Evolutionary conservation across 1,140 invertebrate species (phyloP).

Genomic region (Sycophila sp.): DNA sequence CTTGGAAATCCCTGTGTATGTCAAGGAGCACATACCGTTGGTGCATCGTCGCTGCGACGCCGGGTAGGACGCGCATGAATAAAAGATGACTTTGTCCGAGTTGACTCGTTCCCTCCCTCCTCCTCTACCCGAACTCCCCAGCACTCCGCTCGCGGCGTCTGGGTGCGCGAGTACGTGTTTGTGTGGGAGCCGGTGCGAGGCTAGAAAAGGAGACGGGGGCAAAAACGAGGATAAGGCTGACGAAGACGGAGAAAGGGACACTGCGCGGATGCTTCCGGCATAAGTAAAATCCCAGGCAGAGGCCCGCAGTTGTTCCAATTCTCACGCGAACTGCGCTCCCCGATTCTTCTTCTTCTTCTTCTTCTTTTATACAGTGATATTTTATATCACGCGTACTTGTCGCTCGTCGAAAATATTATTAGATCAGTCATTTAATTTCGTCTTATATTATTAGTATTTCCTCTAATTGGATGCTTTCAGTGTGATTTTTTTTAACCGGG

Average conservation of each 20-base stretch:
- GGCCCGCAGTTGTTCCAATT: slow-evolving; percentile 9
- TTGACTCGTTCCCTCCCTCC: slow-evolving; percentile 26
- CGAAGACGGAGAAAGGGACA: background rate
- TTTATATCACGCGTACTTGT: too few relatives aligned
- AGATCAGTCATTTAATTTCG: too few relatives aligned
- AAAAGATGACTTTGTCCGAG: slow-evolving; percentile 59
- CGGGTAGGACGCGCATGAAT: slow-evolving; percentile 49
- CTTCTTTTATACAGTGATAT: too few relatives aligned
- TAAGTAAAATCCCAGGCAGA: slow-evolving; percentile 8
- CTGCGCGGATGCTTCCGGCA: slow-evolving; percentile 4
- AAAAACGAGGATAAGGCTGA: too few relatives aligned
- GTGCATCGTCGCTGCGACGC: background rate
- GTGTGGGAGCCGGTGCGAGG: background rate
- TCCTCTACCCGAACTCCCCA: too few relatives aligned
- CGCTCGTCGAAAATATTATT: too few relatives aligned
- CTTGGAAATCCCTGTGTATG: slow-evolving; percentile 43
- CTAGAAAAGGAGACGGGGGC: background rate
- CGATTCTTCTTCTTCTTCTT: background rate
- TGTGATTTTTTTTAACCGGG: too few relatives aligned
- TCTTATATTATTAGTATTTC: too few relatives aligned
- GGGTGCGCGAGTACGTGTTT: background rate
- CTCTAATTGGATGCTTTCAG: too few relatives aligned
- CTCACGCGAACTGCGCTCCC: background rate
- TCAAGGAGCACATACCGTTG: slow-evolving; percentile 39
- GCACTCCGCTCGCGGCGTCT: too few relatives aligned